These are phyloP conservation scores for Spodoptera frugiperda DNA, from an alignment of 1,140 invertebrate genomes.

Conservation along the genomic window DNA sequence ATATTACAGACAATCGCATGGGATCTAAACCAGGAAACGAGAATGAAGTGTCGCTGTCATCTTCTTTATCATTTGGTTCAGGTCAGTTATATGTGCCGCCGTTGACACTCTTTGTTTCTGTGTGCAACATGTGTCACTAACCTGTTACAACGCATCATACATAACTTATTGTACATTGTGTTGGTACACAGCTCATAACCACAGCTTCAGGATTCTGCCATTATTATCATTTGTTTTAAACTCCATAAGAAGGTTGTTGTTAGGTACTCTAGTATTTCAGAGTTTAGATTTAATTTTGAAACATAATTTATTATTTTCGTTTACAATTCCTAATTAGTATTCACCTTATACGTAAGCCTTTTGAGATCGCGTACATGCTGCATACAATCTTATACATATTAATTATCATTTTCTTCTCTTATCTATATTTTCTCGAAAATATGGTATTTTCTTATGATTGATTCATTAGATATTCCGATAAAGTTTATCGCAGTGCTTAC, in stretches of 20 bases:
- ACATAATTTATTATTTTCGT: neutral
- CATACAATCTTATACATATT: too few species aligned
- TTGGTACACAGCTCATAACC: constrained; percentile 60
- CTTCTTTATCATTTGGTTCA: constrained; percentile 90
- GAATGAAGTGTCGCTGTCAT: constrained; percentile 89
- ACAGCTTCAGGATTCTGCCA: constrained; percentile 57
- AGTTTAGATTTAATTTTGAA: neutral
- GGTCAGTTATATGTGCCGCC: constrained; percentile 89
- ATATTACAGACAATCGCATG: constrained; percentile 89
- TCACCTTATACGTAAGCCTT: too few species aligned
- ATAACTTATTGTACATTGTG: constrained; percentile 52
- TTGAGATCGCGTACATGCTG: too few species aligned
- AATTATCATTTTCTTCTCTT: too few species aligned
- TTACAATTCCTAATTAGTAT: neutral
- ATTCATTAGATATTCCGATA: too few species aligned
- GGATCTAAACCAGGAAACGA: constrained; percentile 92
- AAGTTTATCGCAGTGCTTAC: too few species aligned
- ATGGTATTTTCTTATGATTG: too few species aligned
- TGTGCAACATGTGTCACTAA: constrained; percentile 85
- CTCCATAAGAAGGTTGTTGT: constrained; percentile 30
- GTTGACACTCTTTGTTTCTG: constrained; percentile 79
- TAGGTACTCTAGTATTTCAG: neutral
- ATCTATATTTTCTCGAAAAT: too few species aligned
- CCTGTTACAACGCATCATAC: constrained; percentile 70
- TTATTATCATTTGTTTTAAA: constrained; percentile 55